Conservation (phyloP, 2,888 invertebrate species). For the Ceramica pisi region DNA sequence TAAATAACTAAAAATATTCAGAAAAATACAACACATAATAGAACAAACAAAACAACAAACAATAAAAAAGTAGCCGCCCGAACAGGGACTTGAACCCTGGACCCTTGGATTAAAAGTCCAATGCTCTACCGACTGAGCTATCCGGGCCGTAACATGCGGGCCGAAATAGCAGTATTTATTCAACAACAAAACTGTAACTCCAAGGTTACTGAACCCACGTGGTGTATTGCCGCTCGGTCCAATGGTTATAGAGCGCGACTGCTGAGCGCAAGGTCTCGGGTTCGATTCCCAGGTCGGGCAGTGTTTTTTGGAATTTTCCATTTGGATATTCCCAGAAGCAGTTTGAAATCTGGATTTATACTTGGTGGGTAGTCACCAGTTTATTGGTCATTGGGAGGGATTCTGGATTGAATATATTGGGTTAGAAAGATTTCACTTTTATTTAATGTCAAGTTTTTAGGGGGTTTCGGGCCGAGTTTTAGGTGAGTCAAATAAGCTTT, state of each 20-base stretch:
- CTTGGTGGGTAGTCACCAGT: background rate
- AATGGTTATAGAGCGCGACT: background rate
- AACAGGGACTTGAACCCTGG: slow-evolving; percentile 95
- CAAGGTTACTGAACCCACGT: background rate
- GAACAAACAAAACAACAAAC: background rate
- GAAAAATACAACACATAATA: background rate
- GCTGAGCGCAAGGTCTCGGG: too few relatives aligned
- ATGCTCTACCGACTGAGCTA: slow-evolving; percentile 95
- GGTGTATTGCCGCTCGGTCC: background rate
- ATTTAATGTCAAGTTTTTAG: too few relatives aligned
- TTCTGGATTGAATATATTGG: too few relatives aligned
- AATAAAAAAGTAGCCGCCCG: slow-evolving; percentile 85
- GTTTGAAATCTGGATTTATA: too few relatives aligned
- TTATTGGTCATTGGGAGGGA: too few relatives aligned
- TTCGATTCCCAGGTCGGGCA: background rate
- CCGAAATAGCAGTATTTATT: slow-evolving; percentile 17
- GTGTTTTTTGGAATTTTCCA: background rate
- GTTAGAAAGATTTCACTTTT: too few relatives aligned
- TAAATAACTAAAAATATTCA: background rate
- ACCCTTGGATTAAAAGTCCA: slow-evolving; percentile 95
- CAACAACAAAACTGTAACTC: background rate
- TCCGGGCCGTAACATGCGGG: slow-evolving; percentile 86
- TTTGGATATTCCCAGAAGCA: too few relatives aligned
- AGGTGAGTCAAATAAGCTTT: too few relatives aligned
- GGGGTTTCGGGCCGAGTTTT: too few relatives aligned